These are phyloP conservation scores for Catharus bicknelli DNA, from an alignment of 2,113 vertebrate species.

Conservation along the genomic window DNA sequence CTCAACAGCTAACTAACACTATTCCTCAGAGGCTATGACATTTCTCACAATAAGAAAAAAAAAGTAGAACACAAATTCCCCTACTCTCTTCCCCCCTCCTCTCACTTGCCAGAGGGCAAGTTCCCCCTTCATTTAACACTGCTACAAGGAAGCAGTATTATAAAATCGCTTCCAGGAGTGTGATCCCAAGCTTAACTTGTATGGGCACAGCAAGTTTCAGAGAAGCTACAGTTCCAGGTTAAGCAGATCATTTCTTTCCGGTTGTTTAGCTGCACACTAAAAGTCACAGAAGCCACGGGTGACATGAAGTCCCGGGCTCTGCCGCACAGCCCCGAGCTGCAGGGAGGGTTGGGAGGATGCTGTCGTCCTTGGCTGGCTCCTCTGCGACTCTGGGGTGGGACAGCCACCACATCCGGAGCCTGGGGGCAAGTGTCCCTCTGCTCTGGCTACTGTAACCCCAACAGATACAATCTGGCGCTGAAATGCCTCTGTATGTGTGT, in stretches of 20 bases:
- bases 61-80: background rate
- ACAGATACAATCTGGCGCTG: background rate
- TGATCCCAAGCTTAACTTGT: background rate
- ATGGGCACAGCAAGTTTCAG: fast-evolving
- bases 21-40: background rate
- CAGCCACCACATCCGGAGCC: background rate
- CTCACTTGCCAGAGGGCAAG: background rate
- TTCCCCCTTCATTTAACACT: background rate
- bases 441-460: background rate
- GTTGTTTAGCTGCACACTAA: background rate
- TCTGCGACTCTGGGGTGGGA: background rate
- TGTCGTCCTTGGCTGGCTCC: background rate
- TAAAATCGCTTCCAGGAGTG: background rate
- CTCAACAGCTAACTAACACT: background rate
- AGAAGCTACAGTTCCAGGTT: background rate
- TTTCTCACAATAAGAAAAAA: background rate
- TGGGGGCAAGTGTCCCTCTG: background rate
- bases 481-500: background rate
- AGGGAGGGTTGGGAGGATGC: fast-evolving
- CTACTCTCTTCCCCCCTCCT: background rate
- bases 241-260: background rate
- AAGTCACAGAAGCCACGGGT: background rate
- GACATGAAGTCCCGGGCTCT: background rate
- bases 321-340: background rate
- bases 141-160: background rate